phyloP scores from a whole-genome alignment of 2,888 invertebrate genomes.

The Netelia virgata region DNA sequence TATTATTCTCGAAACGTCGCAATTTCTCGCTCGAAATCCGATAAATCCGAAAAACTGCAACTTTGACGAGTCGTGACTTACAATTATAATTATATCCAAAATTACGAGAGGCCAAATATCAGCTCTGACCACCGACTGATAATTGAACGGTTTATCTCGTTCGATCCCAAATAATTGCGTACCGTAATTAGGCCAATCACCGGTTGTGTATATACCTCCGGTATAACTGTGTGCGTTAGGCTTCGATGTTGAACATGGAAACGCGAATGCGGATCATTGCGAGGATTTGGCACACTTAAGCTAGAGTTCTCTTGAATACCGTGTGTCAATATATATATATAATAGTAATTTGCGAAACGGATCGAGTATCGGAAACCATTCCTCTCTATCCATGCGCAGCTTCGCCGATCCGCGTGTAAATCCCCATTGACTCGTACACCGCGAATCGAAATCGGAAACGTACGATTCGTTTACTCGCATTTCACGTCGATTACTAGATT shows the following conservation, averaged over 20 bases:
- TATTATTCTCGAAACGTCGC: too few relatives aligned
- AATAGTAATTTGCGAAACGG: neutral
- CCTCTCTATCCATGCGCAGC: neutral
- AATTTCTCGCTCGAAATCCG: too few relatives aligned
- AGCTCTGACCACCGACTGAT: slow-evolving; percentile 61
- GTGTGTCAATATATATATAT: neutral
- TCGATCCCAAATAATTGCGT: slow-evolving; percentile 79
- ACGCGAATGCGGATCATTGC: slow-evolving; percentile 3
- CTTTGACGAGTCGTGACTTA: too few relatives aligned
- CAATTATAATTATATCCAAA: neutral
- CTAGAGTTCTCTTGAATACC: slow-evolving; percentile 9
- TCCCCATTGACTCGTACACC: neutral
- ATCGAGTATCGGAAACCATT: neutral
- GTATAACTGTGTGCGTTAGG: neutral
- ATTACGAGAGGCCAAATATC: slow-evolving; percentile 23
- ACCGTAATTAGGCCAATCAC: slow-evolving; percentile 76
- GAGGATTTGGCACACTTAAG: slow-evolving; percentile 9
- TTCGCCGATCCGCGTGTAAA: slow-evolving; percentile 1
- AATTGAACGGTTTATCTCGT: slow-evolving; percentile 79
- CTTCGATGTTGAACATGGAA: slow-evolving; percentile 21
- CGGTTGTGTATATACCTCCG: slow-evolving; percentile 58
- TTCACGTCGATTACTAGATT: too few relatives aligned
- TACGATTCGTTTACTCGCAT: too few relatives aligned
- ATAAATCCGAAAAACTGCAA: too few relatives aligned
- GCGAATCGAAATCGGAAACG: neutral